These are phyloP conservation scores for Phrynosoma platyrhinos DNA, from an alignment of 2,113 vertebrate species.

Conservation along the genomic window DNA sequence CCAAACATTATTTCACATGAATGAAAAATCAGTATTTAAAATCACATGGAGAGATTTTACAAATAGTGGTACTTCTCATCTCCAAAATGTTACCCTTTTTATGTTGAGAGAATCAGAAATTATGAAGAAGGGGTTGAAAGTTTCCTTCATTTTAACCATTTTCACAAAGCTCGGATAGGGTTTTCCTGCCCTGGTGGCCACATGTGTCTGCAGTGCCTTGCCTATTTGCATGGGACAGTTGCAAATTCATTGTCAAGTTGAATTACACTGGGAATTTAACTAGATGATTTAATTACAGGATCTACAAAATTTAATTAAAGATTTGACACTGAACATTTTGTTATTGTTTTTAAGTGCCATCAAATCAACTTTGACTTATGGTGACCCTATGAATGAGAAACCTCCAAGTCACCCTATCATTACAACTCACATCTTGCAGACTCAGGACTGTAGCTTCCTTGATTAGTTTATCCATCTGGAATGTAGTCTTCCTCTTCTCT, in stretches of 20 bases:
- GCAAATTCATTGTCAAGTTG: not conserved
- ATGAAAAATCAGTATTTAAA: too few species aligned
- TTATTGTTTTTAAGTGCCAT: too few species aligned
- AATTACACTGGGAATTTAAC: slow-evolving; percentile 15
- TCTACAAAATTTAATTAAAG: slow-evolving; percentile 41
- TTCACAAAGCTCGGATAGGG: not conserved
- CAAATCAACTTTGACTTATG: too few species aligned
- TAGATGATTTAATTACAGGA: not conserved
- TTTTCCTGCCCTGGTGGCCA: not conserved
- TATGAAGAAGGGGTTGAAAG: not conserved
- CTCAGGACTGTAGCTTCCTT: too few species aligned
- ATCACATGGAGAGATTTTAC: not conserved
- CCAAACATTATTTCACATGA: too few species aligned
- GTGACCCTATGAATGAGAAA: too few species aligned
- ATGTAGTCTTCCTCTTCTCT: too few species aligned
- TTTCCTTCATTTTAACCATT: not conserved
- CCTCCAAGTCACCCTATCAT: too few species aligned
- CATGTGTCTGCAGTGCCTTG: not conserved
- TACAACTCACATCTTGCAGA: too few species aligned
- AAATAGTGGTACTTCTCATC: not conserved
- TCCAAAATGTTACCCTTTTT: not conserved
- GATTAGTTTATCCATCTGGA: too few species aligned
- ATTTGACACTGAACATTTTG: not conserved
- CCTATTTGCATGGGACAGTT: not conserved
- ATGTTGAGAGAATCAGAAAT: not conserved